Percentiles rank a stretch among this genome's conserved stretches.
Evolutionary conservation across 2,113 vertebrate genomes (phyloP).

Genomic region (Oophaga pumilio): DNA sequence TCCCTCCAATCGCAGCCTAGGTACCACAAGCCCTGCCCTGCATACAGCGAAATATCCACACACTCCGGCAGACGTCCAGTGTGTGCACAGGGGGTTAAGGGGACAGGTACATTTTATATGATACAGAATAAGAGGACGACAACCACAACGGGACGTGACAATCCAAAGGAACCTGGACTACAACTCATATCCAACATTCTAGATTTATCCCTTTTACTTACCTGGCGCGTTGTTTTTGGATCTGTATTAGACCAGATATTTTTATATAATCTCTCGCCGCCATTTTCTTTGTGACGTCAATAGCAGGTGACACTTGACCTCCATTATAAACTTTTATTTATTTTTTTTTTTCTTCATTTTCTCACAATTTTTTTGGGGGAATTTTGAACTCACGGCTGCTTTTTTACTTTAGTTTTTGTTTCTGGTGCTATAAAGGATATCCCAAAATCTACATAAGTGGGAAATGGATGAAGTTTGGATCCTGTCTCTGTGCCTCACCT

Average conservation of each 20-base stretch:
- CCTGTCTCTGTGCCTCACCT: constrained; percentile 63
- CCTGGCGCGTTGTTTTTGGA: neutral
- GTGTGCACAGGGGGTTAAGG: neutral
- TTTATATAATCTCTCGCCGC: neutral
- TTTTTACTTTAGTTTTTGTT: neutral
- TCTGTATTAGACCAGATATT: neutral
- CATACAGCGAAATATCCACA: neutral
- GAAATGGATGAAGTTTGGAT: constrained; percentile 68
- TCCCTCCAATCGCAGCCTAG: neutral
- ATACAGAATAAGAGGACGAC: neutral
- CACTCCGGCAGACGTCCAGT: neutral
- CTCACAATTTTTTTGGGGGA: neutral
- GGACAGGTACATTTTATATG: neutral
- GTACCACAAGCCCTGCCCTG: constrained; percentile 4
- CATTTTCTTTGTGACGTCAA: neutral
- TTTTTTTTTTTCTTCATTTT: neutral
- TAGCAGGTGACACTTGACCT: neutral
- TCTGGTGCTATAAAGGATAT: neutral
- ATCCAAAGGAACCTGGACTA: neutral
- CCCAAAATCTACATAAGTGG: neutral
- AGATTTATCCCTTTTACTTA: neutral
- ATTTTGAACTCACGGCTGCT: neutral
- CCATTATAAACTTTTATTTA: neutral
- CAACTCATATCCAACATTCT: neutral
- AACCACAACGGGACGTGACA: neutral